A percentile compares a stretch with the other conserved stretches of the same genome.
These are phyloP conservation scores for Lucilia sericata DNA, from an alignment of 1,140 invertebrate genomes.

Conservation along the genomic window DNA sequence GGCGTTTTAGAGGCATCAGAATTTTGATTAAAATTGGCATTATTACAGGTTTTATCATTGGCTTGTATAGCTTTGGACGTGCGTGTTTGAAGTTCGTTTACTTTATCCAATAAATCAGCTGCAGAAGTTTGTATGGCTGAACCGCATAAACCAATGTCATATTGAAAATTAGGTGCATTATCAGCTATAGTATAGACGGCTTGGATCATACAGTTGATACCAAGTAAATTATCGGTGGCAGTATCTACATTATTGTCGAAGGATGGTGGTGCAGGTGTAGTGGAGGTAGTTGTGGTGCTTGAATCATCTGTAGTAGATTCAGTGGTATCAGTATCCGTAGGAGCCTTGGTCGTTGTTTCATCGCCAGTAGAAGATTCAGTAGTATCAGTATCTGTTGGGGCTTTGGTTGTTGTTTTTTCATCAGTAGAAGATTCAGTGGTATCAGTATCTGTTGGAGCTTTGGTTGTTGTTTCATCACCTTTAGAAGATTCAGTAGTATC, in stretches of 20 bases:
- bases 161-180: neutral
- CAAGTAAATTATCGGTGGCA: neutral
- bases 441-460: no score
- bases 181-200: neutral
- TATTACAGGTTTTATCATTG: neutral
- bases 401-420: no score
- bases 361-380: no score
- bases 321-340: no score
- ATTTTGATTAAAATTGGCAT: neutral
- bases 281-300: neutral
- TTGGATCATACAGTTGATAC: conserved; percentile 9
- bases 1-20: neutral
- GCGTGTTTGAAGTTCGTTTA: neutral
- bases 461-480: neutral
- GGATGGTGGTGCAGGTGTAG: neutral
- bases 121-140: neutral
- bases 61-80: neutral
- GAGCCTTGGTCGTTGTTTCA: no score
- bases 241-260: neutral
- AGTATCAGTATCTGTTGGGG: no score
- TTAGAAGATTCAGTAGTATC: no score
- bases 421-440: neutral
- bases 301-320: neutral
- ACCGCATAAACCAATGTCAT: neutral
- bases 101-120: neutral